Evolutionary conservation across 1,140 invertebrate species (phyloP).

Genomic region (Formica selysi): DNA sequence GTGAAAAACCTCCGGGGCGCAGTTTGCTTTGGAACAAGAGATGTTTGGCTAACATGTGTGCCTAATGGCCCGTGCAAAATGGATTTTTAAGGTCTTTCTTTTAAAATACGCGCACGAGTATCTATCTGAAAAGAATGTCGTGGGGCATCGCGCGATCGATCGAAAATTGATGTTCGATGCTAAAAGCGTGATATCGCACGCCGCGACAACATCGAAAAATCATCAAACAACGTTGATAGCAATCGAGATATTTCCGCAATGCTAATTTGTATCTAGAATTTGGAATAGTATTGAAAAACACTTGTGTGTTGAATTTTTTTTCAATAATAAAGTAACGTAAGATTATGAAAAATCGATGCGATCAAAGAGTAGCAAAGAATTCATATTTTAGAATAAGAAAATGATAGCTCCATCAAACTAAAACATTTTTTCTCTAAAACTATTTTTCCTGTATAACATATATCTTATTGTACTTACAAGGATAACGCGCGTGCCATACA

Average conservation of each 20-base stretch:
- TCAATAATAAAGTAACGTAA: not conserved
- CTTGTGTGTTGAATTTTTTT: not conserved
- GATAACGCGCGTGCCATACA: slow-evolving; percentile 18
- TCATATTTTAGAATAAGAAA: not conserved
- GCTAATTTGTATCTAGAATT: not conserved
- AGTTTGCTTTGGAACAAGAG: slow-evolving; percentile 78
- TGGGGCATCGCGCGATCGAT: slow-evolving; percentile 43
- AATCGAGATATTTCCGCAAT: not conserved
- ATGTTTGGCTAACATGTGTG: slow-evolving; percentile 81
- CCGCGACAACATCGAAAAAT: slow-evolving; percentile 38
- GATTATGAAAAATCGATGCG: not conserved
- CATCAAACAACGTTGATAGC: slow-evolving; percentile 60
- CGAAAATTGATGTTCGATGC: slow-evolving; percentile 63
- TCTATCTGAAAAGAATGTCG: slow-evolving; percentile 27
- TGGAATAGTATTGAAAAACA: not conserved
- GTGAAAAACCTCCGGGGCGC: slow-evolving; percentile 67
- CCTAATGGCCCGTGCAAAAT: slow-evolving; percentile 81
- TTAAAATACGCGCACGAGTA: slow-evolving; percentile 52
- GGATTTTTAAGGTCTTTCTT: slow-evolving; percentile 78
- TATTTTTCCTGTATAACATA: not conserved
- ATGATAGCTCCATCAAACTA: not conserved
- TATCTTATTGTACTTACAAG: not conserved
- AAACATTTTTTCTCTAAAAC: not conserved
- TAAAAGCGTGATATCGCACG: not conserved
- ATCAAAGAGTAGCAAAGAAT: not conserved